Conservation (phyloP, 2,888 invertebrate genomes). For the Uloborus plumipes region DNA sequence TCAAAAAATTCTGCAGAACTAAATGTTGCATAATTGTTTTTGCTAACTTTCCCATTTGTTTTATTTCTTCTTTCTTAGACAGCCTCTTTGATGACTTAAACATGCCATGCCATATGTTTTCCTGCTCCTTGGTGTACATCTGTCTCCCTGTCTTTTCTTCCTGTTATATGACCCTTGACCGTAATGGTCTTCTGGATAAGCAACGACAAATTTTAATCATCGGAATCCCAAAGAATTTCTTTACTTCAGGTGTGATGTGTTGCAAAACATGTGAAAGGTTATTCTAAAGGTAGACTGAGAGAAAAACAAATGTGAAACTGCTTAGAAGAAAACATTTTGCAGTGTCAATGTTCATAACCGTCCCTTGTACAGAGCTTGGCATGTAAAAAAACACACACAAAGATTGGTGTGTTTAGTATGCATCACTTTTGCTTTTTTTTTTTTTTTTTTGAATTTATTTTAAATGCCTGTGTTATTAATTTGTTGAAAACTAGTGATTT, state of each 20-base stretch:
- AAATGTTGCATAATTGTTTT: conserved; percentile 10
- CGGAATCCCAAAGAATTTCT: conserved; percentile 36
- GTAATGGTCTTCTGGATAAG: conserved; percentile 54
- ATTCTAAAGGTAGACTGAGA: conserved; percentile 31
- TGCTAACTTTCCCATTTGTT: conserved; percentile 36
- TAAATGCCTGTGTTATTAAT: not conserved
- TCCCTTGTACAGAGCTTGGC: conserved; percentile 65
- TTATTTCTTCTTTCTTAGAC: conserved; percentile 56
- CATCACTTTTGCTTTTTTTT: conserved; percentile 39
- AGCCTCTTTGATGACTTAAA: conserved; percentile 56
- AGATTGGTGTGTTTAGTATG: conserved; percentile 63
- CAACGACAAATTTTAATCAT: conserved; percentile 50
- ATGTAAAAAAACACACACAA: conserved; percentile 32
- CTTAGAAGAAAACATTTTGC: conserved; percentile 52
- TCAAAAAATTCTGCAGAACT: not conserved
- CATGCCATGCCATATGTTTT: conserved; percentile 62
- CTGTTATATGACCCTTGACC: conserved; percentile 50
- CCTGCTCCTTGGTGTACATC: conserved; percentile 56
- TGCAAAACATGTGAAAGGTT: conserved; percentile 40
- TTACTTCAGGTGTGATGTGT: conserved; percentile 56
- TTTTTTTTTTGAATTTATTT: conserved; percentile 23
- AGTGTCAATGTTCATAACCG: conserved; percentile 62
- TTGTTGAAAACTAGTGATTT: not conserved
- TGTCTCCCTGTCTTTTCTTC: conserved; percentile 58
- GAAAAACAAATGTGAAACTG: conserved; percentile 29